These are phyloP conservation scores for Rotaria magnacalcarata DNA, from an alignment of 2,888 invertebrate species.

Conservation along the genomic window DNA sequence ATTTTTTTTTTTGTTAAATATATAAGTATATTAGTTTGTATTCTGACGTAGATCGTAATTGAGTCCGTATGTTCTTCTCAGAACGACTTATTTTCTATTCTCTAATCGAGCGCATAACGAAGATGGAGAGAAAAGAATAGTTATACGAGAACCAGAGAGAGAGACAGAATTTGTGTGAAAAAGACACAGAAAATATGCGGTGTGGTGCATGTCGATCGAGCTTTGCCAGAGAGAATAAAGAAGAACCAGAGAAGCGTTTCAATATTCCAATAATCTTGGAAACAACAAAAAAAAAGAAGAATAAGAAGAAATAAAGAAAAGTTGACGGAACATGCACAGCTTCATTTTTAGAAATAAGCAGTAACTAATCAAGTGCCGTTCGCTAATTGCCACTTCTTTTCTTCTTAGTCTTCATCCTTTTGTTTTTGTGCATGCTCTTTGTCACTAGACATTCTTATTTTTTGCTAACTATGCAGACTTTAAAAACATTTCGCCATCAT, in stretches of 20 bases:
- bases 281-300: background rate
- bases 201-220: background rate
- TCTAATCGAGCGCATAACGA: background rate
- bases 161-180: background rate
- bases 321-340: background rate
- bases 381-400: background rate
- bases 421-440: background rate
- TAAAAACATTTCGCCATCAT: background rate
- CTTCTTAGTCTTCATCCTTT: background rate
- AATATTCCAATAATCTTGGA: background rate
- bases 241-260: background rate
- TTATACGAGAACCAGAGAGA: background rate
- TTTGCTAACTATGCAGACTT: background rate
- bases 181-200: background rate
- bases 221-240: background rate
- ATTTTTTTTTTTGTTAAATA: background rate
- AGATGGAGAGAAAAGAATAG: background rate
- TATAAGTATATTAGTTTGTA: background rate
- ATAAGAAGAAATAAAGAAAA: background rate
- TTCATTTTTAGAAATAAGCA: background rate
- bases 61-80: constrained; percentile 11
- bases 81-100: background rate
- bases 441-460: background rate
- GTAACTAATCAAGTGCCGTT: background rate
- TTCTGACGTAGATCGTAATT: background rate